These are phyloP conservation scores for Tokudaia muenninki DNA, from an alignment of 2,797 vertebrate species.

Conservation along the genomic window DNA sequence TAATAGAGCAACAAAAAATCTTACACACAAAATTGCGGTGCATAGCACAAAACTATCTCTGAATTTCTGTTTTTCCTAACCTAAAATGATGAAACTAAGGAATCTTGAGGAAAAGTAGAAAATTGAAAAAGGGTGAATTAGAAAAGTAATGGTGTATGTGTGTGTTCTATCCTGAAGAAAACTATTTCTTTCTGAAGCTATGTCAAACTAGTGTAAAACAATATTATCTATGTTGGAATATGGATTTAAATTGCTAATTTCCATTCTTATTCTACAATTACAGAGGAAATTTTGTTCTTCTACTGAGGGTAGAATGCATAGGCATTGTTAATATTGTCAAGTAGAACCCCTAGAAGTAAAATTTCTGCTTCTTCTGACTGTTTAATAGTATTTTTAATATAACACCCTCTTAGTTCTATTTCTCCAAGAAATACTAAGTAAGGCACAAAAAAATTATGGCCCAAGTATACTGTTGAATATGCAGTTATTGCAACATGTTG, in stretches of 20 bases:
- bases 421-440: background rate
- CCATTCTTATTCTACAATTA: background rate
- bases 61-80: background rate
- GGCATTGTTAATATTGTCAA: constrained; percentile 31
- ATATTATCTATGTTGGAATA: background rate
- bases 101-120: constrained; percentile 20
- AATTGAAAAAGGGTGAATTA: background rate
- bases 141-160: background rate
- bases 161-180: background rate
- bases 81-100: background rate
- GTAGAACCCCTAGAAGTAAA: constrained; percentile 41
- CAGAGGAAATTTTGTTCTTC: background rate
- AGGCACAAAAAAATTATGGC: background rate
- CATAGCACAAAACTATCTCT: background rate
- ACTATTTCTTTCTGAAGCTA: background rate
- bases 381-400: background rate
- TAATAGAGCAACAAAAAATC: background rate
- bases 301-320: background rate
- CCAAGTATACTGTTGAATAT: too few species aligned
- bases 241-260: background rate
- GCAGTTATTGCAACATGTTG: too few species aligned
- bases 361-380: constrained; percentile 26
- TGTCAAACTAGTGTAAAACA: background rate
- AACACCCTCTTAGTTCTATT: background rate
- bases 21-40: background rate